Evolutionary conservation across 1,140 invertebrate genomes (phyloP).

Genomic region (Ostrea denselamellosa): DNA sequence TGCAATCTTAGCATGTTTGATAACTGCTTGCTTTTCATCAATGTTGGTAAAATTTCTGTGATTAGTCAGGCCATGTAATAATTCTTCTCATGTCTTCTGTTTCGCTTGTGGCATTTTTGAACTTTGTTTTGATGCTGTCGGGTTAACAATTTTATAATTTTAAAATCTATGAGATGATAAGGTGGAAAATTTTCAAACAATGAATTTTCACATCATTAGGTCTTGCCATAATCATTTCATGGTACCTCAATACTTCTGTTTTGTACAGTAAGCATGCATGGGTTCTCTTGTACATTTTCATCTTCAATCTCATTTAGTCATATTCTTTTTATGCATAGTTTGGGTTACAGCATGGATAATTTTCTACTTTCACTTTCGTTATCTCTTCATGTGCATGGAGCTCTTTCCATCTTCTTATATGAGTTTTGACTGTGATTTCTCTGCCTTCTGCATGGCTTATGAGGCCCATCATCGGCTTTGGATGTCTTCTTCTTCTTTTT

Average conservation of each 20-base stretch:
- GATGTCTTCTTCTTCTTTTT: slow-evolving; percentile 16
- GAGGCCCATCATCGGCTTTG: slow-evolving; percentile 6
- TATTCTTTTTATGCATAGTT: not conserved
- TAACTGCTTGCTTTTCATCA: no score
- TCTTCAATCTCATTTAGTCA: not conserved
- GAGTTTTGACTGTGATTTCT: not conserved
- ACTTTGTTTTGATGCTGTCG: not conserved
- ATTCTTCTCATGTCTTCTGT: not conserved
- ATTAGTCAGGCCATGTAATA: not conserved
- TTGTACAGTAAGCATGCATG: not conserved
- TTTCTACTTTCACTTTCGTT: not conserved
- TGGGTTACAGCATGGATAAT: slow-evolving; percentile 10
- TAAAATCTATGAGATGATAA: not conserved
- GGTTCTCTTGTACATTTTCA: not conserved
- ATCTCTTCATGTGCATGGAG: not conserved
- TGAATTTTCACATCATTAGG: not conserved
- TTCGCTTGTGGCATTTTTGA: not conserved
- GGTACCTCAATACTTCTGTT: not conserved
- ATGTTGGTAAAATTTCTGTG: no score
- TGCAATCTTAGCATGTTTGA: no score
- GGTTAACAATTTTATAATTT: not conserved
- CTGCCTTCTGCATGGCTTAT: slow-evolving; percentile 20
- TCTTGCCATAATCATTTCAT: slow-evolving; percentile 13
- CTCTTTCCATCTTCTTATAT: not conserved
- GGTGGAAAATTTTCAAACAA: not conserved